phyloP scores from a whole-genome alignment of 2,113 vertebrate species.

The Malaclemys terrapin region DNA sequence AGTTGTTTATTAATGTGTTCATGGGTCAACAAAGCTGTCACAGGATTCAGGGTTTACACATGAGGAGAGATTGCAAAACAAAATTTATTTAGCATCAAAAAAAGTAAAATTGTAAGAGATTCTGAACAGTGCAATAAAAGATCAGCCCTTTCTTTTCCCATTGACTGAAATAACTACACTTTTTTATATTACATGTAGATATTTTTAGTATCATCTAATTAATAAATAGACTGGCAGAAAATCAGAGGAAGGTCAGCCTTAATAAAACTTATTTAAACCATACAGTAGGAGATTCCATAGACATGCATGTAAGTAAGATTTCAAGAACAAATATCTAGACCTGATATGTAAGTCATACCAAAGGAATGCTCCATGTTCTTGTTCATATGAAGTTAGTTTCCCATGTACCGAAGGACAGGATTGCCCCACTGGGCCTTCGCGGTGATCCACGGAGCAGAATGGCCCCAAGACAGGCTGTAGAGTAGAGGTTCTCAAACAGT shows the following conservation, averaged over 20 bases:
- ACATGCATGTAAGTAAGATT: background rate
- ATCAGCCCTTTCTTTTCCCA: background rate
- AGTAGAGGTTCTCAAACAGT: too few relatives aligned
- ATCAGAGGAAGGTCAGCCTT: background rate
- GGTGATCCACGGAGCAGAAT: background rate
- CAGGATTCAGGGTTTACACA: background rate
- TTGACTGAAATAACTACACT: background rate
- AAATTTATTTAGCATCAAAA: background rate
- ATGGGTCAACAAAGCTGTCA: background rate
- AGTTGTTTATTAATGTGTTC: background rate
- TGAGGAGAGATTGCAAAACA: background rate
- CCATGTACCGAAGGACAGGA: background rate
- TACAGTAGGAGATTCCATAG: background rate
- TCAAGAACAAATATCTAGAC: background rate
- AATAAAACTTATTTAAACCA: background rate
- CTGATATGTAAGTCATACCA: background rate
- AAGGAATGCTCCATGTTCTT: background rate
- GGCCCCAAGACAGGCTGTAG: background rate
- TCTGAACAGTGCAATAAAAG: background rate
- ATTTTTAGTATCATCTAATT: slow-evolving; percentile 14
- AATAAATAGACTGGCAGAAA: background rate
- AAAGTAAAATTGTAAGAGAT: background rate
- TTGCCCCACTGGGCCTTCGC: background rate
- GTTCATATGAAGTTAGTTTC: background rate
- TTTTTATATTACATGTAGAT: slow-evolving; percentile 4